Base-by-base conservation (phyloP, 2,113 vertebrate species). In the Pycnonotus jocosus region DNA sequence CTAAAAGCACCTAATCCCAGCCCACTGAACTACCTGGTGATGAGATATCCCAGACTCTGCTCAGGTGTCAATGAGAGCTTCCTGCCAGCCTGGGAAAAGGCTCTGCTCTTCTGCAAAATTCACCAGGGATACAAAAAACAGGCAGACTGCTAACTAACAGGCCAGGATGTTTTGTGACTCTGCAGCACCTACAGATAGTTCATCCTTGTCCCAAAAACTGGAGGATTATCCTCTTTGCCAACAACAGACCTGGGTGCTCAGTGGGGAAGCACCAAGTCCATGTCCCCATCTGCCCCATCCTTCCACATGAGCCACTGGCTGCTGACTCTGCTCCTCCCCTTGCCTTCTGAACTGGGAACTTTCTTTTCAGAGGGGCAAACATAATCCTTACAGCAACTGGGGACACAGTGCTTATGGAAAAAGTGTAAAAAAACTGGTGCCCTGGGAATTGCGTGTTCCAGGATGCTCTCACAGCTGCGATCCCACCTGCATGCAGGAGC, bases 51-150 rank as follows among this genome's bases (percentile, higher is more conserved):
- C 6, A 61, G 48, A 2, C 24, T 57, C 64, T 76, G 53, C 61
- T 62, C 0, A 0, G 16, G 25, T 0, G 1, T 35, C 81, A 53
- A 0, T 0, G 18, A 69, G 24, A 11, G 66, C 22, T 60, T 73
- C 58, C 72, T 60, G 25, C 38, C 88, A 81, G 64, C 31, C 45
- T 65, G 77, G 65, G 19, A 86, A 48, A 42, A 66, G 0, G 7
- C 24, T 66, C 65, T 74, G 48, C 3, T 78, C 81, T 24, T 69
- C 77, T 87, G 45, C 12, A 80, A 57, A 89, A 69, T 17, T 35
- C 84, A 72, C 40, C 37, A 11, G 61, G 54, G 24, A 38, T 9
- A 23, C 20, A 60, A 33, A 27, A 35, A 28, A 33, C 19, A 35
- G 2, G 2, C 71, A 87, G 57, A 18, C 35, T 70, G 38, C 44